Conservation (phyloP, 2,797 vertebrate genomes). For the Ctenochaetus hawaiiensis region DNA sequence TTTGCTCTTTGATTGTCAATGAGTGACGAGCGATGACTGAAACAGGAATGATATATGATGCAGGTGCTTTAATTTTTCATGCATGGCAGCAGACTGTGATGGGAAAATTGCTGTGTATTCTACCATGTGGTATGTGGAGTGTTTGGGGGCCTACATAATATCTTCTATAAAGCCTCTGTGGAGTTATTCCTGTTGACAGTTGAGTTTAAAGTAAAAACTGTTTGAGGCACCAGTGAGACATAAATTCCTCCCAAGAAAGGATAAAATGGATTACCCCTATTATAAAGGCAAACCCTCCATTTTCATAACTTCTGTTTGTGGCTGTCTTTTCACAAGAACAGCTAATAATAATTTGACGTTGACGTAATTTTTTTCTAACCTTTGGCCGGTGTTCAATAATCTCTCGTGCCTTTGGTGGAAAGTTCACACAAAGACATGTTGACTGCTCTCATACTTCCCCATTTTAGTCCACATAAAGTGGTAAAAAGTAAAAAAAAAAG, state of each 20-base stretch:
- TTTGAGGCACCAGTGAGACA: not conserved
- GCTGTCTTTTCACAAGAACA: constrained; percentile 28
- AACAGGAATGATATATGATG: constrained; percentile 34
- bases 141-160: constrained; percentile 12
- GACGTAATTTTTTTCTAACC: constrained; percentile 33
- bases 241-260: constrained; percentile 14
- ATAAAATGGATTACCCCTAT: not conserved
- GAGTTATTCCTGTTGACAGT: constrained; percentile 27
- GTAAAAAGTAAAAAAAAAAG: constrained; percentile 22
- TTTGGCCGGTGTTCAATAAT: constrained; percentile 25
- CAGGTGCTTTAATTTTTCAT: constrained; percentile 63
- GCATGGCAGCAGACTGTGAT: constrained; percentile 40
- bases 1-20: constrained; percentile 33
- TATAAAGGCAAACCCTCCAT: constrained; percentile 18
- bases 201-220: constrained; percentile 10
- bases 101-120: constrained; percentile 50
- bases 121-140: constrained; percentile 49
- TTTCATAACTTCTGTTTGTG: constrained; percentile 28
- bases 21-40: constrained; percentile 42
- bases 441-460: constrained; percentile 44
- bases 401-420: constrained; percentile 34
- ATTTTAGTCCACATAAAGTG: constrained; percentile 41
- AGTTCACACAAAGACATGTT: constrained; percentile 60
- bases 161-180: constrained; percentile 12
- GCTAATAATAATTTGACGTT: constrained; percentile 29